Base-by-base conservation (phyloP, 1,140 invertebrate species). In the Zaprionus capensis region DNA sequence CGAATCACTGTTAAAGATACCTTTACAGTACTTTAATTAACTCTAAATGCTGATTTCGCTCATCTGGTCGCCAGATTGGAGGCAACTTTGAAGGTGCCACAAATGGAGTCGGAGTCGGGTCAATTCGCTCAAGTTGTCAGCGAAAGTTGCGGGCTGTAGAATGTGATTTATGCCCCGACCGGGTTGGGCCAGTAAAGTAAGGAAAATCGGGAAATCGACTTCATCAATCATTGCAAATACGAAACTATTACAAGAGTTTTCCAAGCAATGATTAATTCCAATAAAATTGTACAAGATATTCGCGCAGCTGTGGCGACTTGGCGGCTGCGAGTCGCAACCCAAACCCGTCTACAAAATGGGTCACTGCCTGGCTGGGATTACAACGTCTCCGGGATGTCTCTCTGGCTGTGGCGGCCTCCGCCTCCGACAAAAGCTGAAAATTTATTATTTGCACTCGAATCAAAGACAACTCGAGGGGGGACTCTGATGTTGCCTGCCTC, bases 381-480 rank as follows among this genome's bases (percentile, higher is more conserved):
- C 84, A 88, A 80, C 79, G 85, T 90, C 85, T 90, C 85, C 85
- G 63, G 79, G 69, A 77, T 90, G 85, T 90, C 85, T 87, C 85
- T 87, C 83, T 64, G 75, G 34, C 69, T 34, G 17, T 28, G 7
- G 51, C 49, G 31, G 41, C 41, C 38, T 41, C 69, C n/a, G 36
- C 44, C 61, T 59, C 36, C 64, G 71, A 62, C 71, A 69, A 75
- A 78, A 67, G 62, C 78, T 79, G 70, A 72, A 81, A 87, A 90
- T 90, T 90, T 90, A 90, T 90, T 90, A 90, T 90, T 90, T 90
- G 85, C 70, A 71, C 73, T 90, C 67, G 64, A 65, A 84, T 79
- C 81, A 81, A 81, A 83, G 85, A 81, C 84, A 88, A 75, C 76
- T 80, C 55, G 0, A 17, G 20, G 17, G 46, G 11, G 46, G 46